Conservation (phyloP, 2,888 invertebrate genomes). For the Drosophila neonasuta region DNA sequence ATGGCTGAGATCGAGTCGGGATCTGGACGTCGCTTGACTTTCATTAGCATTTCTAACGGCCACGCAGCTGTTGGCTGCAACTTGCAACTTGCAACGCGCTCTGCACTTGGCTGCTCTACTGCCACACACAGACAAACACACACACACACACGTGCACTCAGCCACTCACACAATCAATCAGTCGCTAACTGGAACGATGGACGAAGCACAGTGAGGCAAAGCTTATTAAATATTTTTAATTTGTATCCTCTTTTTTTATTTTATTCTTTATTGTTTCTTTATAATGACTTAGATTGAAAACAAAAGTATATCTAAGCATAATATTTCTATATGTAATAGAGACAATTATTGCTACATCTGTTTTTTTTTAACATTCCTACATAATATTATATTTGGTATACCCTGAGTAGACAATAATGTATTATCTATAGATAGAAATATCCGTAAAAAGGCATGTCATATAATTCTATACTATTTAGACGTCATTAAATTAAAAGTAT, state of each 20-base stretch:
- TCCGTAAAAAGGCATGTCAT: not conserved
- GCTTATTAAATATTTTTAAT: not conserved
- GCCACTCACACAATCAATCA: constrained; percentile 14
- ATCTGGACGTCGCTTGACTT: constrained; percentile 62
- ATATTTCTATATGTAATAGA: not conserved
- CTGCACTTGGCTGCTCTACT: constrained; percentile 51
- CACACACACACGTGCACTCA: not conserved
- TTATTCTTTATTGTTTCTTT: not conserved
- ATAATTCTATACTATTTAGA: not conserved
- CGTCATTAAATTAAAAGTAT: too few relatives aligned
- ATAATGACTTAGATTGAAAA: not conserved
- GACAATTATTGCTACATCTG: too few relatives aligned
- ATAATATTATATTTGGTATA: not conserved
- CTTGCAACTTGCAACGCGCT: not conserved
- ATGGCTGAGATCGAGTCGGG: constrained; percentile 45
- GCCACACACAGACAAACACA: constrained; percentile 25
- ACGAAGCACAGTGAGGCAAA: constrained; percentile 42
- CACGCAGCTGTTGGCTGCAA: constrained; percentile 68
- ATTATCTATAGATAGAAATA: not conserved
- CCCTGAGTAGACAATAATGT: not conserved
- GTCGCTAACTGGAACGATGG: constrained; percentile 37
- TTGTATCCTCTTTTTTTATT: too few relatives aligned
- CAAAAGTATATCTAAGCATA: not conserved
- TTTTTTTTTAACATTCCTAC: too few relatives aligned
- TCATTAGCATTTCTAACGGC: constrained; percentile 78